Base-by-base conservation (phyloP, 2,888 invertebrate genomes). In the Pyrochroa serraticornis region DNA sequence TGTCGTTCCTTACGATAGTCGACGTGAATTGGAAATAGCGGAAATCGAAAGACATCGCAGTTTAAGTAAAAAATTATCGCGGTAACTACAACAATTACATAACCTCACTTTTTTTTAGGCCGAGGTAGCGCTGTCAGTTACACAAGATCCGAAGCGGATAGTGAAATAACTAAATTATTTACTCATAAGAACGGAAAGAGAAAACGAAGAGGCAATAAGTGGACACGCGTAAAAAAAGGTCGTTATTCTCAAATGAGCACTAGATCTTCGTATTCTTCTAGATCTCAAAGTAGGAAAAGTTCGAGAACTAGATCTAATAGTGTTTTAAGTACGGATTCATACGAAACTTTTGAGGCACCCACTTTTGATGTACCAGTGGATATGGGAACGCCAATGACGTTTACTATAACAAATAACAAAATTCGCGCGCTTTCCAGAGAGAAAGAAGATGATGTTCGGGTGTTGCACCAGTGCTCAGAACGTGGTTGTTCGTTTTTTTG, bases 401-500 rank as follows among this genome's bases (percentile, higher is more conserved):
- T 6, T 6, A 35, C 34, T 3, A 10, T 37, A 8, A 7, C 31
- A 34, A 30, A 31, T 2, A 10, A 13, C 9, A 10, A 30, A 31
- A 42, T 32, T 9, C 14, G 48, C 33, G 49, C 52, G 22, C 33
- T 47, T 5, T 43, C 53, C 31, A 43, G 43, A 47, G 36, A n/a
- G 13, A 41, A 36, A 32, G 57, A 46, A 8, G 46, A 57, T 32
- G 37, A 51, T 9, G 45, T 45, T 3, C 12, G n/a, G 34, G 13
- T 55, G 33, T 31, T 52, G 10, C 57, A 54, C 48, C 12, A 46
- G 9, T 64, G 64, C 35, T 43, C 53, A 0, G 57, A 59, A 13
- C 12, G 12, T 1, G 35, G 50, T 35, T 64, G 64, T 43, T 13
- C 33, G 36, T 59, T 59, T 36, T 31, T 51, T 12, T 61, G 58